Evolutionary conservation across 2,113 vertebrate genomes (phyloP), one percentile per base, ranked within the genome.

Genomic region (Zapornia atra): DNA sequence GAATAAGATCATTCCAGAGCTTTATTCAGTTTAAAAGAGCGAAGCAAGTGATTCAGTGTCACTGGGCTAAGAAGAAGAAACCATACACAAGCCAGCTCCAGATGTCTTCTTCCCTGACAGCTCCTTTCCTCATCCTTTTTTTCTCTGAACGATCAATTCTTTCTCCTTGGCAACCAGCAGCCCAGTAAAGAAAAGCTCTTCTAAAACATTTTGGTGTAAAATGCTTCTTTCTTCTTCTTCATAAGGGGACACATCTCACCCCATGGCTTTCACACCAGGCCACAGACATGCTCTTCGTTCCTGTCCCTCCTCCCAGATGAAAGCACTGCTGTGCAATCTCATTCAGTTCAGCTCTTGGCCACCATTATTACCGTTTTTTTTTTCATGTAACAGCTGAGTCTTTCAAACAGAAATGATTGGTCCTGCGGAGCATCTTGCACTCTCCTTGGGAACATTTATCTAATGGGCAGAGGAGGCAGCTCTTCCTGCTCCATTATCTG

Each of bases 401-500:
- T 95, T 93, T 96, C 87, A 95, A 86, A 94, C 59, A 57, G 78
- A 79, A 88, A 40, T 82, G 5, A 90, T 88, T 96, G 75, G 86
- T 96, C 71, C 84, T 82, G 70, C 75, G 77, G 82, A 95, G n/a
- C 78, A 92, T 89, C 94, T 91, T 1, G 1, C 21, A 20, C 56
- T 77, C 82, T 96, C 69, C 84, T 92, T 85, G 89, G 89, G 91
- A 96, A 53, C 77, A 92, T 95, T 92, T 81, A 71, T 48, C 95
- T 96, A 95, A 97, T 95, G 93, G 91, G 83, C 81, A 92, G 77
- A 84, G 51, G 46, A 91, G 86, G 89, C 81, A 96, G 91, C 65
- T 84, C 77, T 91, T 94, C 71, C 91, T 79, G 48, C 81, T 95
- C 94, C 93, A 97, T 96, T 97, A 96, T 94, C 69, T 72, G 44